A percentile compares a stretch with the other conserved stretches of the same genome.
phyloP scores from a whole-genome alignment of 2,888 invertebrate species.

The Liodrosophila aerea region DNA sequence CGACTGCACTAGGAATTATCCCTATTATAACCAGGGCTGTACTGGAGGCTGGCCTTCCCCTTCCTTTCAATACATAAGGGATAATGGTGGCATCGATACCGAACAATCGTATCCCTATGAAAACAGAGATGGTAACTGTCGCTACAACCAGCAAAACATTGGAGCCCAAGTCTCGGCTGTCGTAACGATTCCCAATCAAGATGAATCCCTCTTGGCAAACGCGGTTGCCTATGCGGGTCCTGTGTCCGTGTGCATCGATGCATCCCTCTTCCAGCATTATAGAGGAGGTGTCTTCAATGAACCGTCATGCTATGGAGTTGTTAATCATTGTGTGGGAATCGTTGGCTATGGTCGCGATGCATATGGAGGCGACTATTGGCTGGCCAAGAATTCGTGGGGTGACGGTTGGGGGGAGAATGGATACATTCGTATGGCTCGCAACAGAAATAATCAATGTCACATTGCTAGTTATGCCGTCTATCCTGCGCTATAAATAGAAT shows the following conservation, averaged over 20 bases:
- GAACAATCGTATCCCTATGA: conserved; percentile 16
- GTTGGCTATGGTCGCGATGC: conserved; percentile 13
- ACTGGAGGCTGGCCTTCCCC: not conserved
- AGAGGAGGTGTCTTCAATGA: conserved; percentile 83
- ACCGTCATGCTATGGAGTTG: not conserved
- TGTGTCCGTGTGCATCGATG: conserved; percentile 94
- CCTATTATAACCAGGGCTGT: conserved; percentile 1
- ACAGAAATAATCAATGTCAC: conserved; percentile 16
- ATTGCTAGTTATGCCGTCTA: conserved; percentile 18
- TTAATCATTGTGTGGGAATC: conserved; percentile 7
- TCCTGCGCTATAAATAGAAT: conserved; percentile 20
- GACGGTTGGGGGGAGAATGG: conserved; percentile 82
- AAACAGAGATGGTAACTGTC: conserved; percentile 83
- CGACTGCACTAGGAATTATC: conserved; percentile 3
- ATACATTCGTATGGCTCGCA: conserved; percentile 91
- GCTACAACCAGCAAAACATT: conserved; percentile 84
- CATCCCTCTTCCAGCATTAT: conserved; percentile 95
- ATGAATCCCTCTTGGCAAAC: conserved; percentile 84
- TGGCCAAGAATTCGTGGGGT: conserved; percentile 21
- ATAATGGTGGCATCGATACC: conserved; percentile 10
- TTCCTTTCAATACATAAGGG: not conserved
- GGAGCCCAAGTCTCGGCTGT: conserved; percentile 90
- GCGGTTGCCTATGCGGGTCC: conserved; percentile 94
- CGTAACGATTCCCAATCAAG: conserved; percentile 91
- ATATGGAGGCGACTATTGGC: conserved; percentile 15